phyloP scores from a whole-genome alignment of 2,888 invertebrate genomes.

The Glaucopsyche alexis region DNA sequence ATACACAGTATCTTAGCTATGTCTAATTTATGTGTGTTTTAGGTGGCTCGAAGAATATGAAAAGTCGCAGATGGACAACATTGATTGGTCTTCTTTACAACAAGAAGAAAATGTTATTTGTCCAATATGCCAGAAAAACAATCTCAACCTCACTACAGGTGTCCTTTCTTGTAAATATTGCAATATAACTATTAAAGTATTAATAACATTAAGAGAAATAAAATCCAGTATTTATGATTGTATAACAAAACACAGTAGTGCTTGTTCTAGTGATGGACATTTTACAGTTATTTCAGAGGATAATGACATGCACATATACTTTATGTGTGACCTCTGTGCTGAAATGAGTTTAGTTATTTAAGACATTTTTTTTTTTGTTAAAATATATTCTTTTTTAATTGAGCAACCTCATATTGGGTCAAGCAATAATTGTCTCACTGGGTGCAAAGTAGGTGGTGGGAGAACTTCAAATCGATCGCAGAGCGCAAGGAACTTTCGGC shows the following conservation, averaged over 20 bases:
- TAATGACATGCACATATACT: slow-evolving; percentile 60
- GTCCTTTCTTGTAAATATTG: slow-evolving; percentile 59
- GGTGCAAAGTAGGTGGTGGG: too few relatives aligned
- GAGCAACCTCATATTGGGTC: background rate
- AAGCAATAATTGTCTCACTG: background rate
- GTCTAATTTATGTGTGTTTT: slow-evolving; percentile 37
- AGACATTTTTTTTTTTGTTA: slow-evolving; percentile 22
- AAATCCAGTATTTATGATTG: slow-evolving; percentile 50
- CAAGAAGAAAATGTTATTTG: slow-evolving; percentile 69
- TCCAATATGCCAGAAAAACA: slow-evolving; percentile 72
- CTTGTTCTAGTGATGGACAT: slow-evolving; percentile 53
- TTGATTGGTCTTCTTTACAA: slow-evolving; percentile 66
- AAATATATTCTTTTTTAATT: background rate
- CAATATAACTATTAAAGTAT: slow-evolving; percentile 52
- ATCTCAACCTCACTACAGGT: slow-evolving; percentile 48
- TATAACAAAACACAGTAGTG: slow-evolving; percentile 56
- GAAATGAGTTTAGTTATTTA: slow-evolving; percentile 59
- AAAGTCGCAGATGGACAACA: slow-evolving; percentile 57
- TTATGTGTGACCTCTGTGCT: slow-evolving; percentile 62
- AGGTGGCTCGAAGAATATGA: slow-evolving; percentile 71
- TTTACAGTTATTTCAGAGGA: slow-evolving; percentile 57
- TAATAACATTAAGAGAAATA: slow-evolving; percentile 52
- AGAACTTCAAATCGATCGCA: too few relatives aligned
- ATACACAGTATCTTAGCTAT: background rate
- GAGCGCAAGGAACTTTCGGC: too few relatives aligned